Evolutionary conservation across 1,140 invertebrate species (phyloP).

Genomic region (Leptoteleia sp.): DNA sequence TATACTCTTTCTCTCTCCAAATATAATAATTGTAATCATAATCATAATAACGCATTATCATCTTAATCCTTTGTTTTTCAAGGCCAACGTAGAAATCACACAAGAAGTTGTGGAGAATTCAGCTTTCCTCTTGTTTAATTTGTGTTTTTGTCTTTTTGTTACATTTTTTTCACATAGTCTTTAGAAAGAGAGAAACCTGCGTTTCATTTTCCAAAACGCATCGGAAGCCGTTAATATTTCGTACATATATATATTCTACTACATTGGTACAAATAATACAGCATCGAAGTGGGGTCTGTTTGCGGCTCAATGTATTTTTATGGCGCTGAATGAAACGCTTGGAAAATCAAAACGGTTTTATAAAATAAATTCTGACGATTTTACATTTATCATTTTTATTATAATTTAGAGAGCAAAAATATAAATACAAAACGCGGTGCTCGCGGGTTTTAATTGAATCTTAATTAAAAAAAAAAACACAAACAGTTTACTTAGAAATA

Average conservation of each 20-base stretch:
- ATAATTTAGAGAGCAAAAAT: slow-evolving; percentile 37
- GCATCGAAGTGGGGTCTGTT: slow-evolving; percentile 54
- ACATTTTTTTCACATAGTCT: slow-evolving; percentile 44
- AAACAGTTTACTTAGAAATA: slow-evolving; percentile 30
- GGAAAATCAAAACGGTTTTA: slow-evolving; percentile 31
- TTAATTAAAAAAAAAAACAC: too few relatives aligned
- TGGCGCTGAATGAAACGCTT: slow-evolving; percentile 16
- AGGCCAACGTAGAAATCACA: slow-evolving; percentile 78
- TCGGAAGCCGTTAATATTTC: slow-evolving; percentile 55
- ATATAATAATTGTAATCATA: slow-evolving; percentile 67
- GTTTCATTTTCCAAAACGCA: slow-evolving; percentile 39
- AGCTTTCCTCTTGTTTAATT: slow-evolving; percentile 58
- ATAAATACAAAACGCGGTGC: slow-evolving; percentile 48
- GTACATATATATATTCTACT: slow-evolving; percentile 59
- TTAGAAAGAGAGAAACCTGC: slow-evolving; percentile 67
- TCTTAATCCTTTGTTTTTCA: slow-evolving; percentile 79
- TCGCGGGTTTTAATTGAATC: slow-evolving; percentile 38
- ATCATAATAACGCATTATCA: slow-evolving; percentile 70
- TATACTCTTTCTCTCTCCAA: slow-evolving; percentile 70
- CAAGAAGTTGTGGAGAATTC: slow-evolving; percentile 71
- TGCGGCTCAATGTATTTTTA: slow-evolving; percentile 55
- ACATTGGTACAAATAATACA: slow-evolving; percentile 67
- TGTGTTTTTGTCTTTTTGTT: slow-evolving; percentile 7
- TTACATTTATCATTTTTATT: slow-evolving; percentile 47
- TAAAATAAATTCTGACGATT: slow-evolving; percentile 22